Evolutionary conservation across 1,140 invertebrate genomes (phyloP).

Genomic region (Drosophila subobscura): DNA sequence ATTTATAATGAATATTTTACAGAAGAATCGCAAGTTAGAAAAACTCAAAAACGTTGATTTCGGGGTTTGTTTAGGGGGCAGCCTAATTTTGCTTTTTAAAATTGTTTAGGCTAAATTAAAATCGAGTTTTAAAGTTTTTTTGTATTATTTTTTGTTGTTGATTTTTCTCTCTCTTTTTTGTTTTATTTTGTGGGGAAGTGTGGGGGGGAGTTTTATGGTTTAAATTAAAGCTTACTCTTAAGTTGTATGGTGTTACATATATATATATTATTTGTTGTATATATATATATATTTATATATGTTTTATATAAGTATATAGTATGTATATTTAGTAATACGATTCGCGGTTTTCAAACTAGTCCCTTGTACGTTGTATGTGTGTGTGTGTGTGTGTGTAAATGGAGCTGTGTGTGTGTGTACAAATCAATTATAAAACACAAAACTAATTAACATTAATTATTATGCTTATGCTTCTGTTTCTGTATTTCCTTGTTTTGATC

Average conservation of each 20-base stretch:
- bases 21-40: conserved; percentile 56
- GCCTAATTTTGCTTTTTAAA: conserved; percentile 54
- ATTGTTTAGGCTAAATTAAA: conserved; percentile 60
- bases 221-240: conserved; percentile 51
- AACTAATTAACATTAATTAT: conserved; percentile 6
- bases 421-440: conserved; percentile 47
- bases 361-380: conserved; percentile 77
- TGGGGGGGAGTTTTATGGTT: conserved; percentile 26
- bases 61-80: background rate
- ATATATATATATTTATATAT: conserved; percentile 52
- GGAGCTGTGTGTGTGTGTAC: conserved; percentile 21
- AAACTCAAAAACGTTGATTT: conserved; percentile 32
- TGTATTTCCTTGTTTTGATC: conserved; percentile 9
- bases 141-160: conserved; percentile 23
- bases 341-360: conserved; percentile 82
- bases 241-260: conserved; percentile 36
- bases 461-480: background rate
- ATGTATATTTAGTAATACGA: conserved; percentile 82
- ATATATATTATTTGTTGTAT: conserved; percentile 40
- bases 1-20: conserved; percentile 67
- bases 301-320: conserved; percentile 42
- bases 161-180: conserved; percentile 7
- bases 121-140: conserved; percentile 44
- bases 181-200: conserved; percentile 19
- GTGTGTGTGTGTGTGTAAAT: conserved; percentile 22